Evolutionary conservation across 1,140 invertebrate species (phyloP), one percentile per base, ranked within the genome.

Genomic region (Oedothorax gibbosus): DNA sequence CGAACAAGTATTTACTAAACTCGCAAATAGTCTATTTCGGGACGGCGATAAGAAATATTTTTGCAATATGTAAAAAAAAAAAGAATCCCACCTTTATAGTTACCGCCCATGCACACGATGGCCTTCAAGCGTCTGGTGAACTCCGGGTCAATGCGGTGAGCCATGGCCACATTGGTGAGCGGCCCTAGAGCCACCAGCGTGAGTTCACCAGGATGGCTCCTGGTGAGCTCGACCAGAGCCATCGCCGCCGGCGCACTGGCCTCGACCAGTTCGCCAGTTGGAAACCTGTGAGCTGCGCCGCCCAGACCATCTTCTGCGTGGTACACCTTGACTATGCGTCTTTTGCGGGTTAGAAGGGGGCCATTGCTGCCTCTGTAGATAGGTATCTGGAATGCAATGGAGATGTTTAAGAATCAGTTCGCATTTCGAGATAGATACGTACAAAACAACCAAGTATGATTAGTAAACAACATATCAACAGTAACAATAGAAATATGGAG

Each of bases 111-210:
- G 12, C 51, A 21, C 8, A 68, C 49, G 8, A 86, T 21, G 5
- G 76, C 60, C 12, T 91, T 90, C 10, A 91, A 86, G 60, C 90
- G 88, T 8, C 65, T 86, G 0, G 89, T 88, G 73, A 92, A 90
- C 2, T 88, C 84, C 3, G 90, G 89, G 86, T 91, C 90, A 10
- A 91, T 85, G 76, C 90, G 88, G 12, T 91, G 85, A 5, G 91
- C 91, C 51, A 91, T 54, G 2, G 91, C 91, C 8, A 92, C 73
- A 86, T 92, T 92, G 7, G 91, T 92, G 21, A 92, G 86, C 5
- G 91, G 91, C 1, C 92, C 95, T 53, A 96, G 87, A 81, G 92
- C 92, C 60, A 96, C 90, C 11, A 96, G 71, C 4, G 90, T 91
- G 21, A 94, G 88, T 88, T 93, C 88, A 9, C 65, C 49, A 88